Conservation (phyloP, 1,140 invertebrate genomes). For the Acromyrmex echinatior region DNA sequence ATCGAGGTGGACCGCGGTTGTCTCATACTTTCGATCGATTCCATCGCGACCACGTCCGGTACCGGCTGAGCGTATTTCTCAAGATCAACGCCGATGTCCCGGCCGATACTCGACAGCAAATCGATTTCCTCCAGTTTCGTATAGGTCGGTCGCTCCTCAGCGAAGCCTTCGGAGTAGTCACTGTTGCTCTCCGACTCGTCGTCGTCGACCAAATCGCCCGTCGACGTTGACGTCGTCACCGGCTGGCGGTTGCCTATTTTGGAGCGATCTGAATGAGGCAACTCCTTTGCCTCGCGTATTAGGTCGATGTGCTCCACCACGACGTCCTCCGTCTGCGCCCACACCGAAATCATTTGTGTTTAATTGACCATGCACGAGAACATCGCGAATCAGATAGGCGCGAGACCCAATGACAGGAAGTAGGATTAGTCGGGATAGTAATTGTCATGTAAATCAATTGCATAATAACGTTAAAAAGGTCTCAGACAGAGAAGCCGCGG, state of each 20-base stretch:
- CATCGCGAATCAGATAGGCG: background rate
- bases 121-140: constrained; percentile 85
- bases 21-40: constrained; percentile 70
- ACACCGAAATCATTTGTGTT: constrained; percentile 32
- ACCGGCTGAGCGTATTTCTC: constrained; percentile 84
- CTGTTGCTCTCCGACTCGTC: constrained; percentile 75
- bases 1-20: constrained; percentile 60
- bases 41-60: constrained; percentile 85
- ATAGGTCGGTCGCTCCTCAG: constrained; percentile 78
- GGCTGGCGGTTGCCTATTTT: constrained; percentile 79
- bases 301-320: constrained; percentile 82
- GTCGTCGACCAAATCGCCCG: constrained; percentile 66
- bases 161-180: constrained; percentile 77
- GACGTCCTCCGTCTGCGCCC: constrained; percentile 79
- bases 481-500: background rate
- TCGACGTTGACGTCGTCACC: constrained; percentile 58
- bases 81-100: constrained; percentile 83
- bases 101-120: constrained; percentile 83
- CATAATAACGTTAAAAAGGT: background rate
- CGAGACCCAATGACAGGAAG: constrained; percentile 7
- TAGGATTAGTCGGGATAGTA: constrained; percentile 8
- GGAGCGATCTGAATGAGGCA: constrained; percentile 74
- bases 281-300: constrained; percentile 83
- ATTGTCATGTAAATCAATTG: constrained; percentile 48
- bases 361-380: constrained; percentile 41